Evolutionary conservation across 2,888 invertebrate genomes (phyloP), one percentile per base, ranked within the genome.

Genomic region (Iselma pallidipennis): DNA sequence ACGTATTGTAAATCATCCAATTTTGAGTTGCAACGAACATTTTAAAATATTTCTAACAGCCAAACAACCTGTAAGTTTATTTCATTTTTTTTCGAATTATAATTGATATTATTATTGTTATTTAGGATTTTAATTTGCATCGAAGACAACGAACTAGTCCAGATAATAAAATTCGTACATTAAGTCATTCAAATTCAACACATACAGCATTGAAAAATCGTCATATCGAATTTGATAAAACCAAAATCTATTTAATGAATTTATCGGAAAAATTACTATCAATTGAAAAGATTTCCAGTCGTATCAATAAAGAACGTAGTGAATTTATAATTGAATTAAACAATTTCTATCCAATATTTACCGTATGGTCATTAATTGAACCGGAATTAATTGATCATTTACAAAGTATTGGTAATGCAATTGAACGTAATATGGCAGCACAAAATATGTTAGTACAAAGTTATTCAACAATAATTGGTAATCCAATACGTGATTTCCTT

Each of bases 1-100:
- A 59, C 82, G 90, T 66, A 78, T 90, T 9, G 85, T 87, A n/a
- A 85, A 87, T 71, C 90, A 90, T 80, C 89, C 89, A 1, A 88
- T 89, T 57, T 80, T 90, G 48, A 89, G 89, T 63, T 88, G 86
- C 73, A 87, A 88, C 74, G 85, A 86, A 71, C 85, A 85, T 78
- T 82, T 90, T 57, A 84, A 87, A 68, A 79, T 86, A 51, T 91
- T 91, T 77, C 82, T 91, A 48, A 89, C 88, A 26, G 85, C 87
- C 1, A 88, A 88, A 77, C 86, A 87, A 63, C 82, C 86, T 49
- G 89, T 87, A 81, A 80, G 83, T 82, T 4, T 49, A 58, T 57
- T 9, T 54, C 26, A 6, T 54, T 67, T 57, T 49, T 33, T 10
- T 55, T 33, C 1, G 2, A 57, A 48, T 28, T 42, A 25, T 31